A percentile compares a stretch with the other conserved stretches of the same genome.
Evolutionary conservation across 2,888 invertebrate genomes (phyloP).

Genomic region (Spilarctia lutea): DNA sequence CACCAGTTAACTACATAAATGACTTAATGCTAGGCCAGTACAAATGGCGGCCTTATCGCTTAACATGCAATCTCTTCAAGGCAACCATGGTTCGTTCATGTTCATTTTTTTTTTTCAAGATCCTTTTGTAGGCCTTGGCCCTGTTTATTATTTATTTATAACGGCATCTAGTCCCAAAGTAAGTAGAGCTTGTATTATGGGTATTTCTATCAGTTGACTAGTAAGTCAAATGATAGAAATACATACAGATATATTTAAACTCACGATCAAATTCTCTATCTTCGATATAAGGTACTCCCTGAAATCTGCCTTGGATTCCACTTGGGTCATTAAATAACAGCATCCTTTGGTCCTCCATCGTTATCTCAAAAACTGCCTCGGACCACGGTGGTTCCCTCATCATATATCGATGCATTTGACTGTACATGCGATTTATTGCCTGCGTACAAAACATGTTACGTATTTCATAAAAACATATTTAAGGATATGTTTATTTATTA

Average conservation of each 20-base stretch:
- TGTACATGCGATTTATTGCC: conserved; percentile 4
- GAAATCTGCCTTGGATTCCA: conserved; percentile 9
- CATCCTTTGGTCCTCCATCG: conserved; percentile 1
- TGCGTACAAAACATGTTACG: not conserved
- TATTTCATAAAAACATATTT: not conserved
- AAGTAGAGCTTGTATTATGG: too few species aligned
- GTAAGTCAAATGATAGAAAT: too few species aligned
- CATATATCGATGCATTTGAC: not conserved
- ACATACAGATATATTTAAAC: not conserved
- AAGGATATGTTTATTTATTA: not conserved
- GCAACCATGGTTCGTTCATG: too few species aligned
- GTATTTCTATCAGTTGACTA: too few species aligned
- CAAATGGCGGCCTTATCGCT: too few species aligned
- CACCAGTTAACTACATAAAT: too few species aligned
- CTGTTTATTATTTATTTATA: too few species aligned
- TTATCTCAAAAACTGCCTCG: not conserved
- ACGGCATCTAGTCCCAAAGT: too few species aligned
- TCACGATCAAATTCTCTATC: conserved; percentile 1
- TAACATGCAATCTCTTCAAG: too few species aligned
- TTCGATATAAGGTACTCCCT: conserved; percentile 7
- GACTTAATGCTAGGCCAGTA: too few species aligned
- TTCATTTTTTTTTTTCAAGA: too few species aligned
- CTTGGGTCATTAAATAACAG: conserved; percentile 7
- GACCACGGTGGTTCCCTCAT: not conserved
- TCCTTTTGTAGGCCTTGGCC: too few species aligned